Evolutionary conservation across 2,113 vertebrate genomes (phyloP), one percentile per base, ranked within the genome.

Genomic region (Apteryx owenii): DNA sequence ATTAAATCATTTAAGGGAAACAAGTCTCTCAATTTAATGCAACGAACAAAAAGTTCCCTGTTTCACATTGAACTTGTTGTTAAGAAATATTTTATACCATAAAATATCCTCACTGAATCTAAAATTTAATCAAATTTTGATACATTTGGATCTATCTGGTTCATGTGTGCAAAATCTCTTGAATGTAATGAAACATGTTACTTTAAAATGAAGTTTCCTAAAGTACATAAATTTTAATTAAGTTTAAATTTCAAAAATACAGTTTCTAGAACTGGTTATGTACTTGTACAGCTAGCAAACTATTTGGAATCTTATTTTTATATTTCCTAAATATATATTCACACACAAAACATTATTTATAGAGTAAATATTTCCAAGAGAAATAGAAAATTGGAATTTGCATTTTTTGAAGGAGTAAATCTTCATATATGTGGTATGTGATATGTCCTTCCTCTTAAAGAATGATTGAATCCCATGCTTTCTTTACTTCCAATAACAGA

Each of bases 1-100:
- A 95, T 91, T 94, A 81, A 93, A 94, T 36, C n/a, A 73, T 93
- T 93, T 91, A 83, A 88, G 42, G 72, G 64, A 93, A 88, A 89
- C 65, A 91, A 96, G 85, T 80, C 76, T 93, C 58, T 60, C 28
- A 18, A 78, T 68, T 96, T 80, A 91, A 83, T 64, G 38, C 46
- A 75, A 72, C 19, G 65, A 81, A 31, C 26, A 91, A 81, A 73
- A 94, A 17, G 4, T 60, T 88, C 38, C 22, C 25, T 81, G 31
- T 78, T 94, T 95, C 51, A 53, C 61, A 16, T 53, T 91, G 50
- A 64, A 89, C 60, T 56, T 44, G 14, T 71, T 48, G 2, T 56
- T 46, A 76, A 78, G 58, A 84, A 85, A 44, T 81, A 61, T 53
- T 81, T 86, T 77, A 23, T 75, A 68, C 66, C 10, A 33, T 25